A percentile compares a stretch with the other conserved stretches of the same genome.
phyloP scores from a whole-genome alignment of 2,113 vertebrate genomes.

The Patagioenas fasciata region DNA sequence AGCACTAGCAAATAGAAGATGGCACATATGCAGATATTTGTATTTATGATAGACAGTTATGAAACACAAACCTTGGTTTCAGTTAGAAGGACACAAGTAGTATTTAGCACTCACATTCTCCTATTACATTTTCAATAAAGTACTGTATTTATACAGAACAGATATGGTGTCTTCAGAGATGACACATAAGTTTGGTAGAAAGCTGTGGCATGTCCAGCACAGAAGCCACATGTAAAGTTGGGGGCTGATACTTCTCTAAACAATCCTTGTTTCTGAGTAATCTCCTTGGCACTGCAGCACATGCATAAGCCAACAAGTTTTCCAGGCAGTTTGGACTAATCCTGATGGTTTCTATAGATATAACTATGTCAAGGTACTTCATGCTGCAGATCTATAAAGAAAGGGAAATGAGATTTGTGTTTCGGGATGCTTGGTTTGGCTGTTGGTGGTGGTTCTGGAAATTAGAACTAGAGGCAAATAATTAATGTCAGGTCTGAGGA shows the following conservation, averaged over 20 bases:
- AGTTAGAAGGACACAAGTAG: background rate
- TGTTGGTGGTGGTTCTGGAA: background rate
- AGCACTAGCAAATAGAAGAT: background rate
- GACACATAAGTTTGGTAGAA: background rate
- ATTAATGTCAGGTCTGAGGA: background rate
- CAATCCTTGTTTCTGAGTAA: background rate
- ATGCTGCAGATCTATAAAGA: background rate
- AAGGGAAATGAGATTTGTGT: rapidly evolving
- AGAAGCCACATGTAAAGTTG: background rate
- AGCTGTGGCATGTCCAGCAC: rapidly evolving
- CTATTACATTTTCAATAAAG: background rate
- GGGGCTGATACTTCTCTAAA: background rate
- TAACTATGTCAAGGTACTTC: background rate
- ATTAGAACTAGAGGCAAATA: background rate
- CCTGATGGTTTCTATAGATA: background rate
- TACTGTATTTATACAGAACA: background rate
- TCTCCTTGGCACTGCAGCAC: background rate
- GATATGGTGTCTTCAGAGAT: background rate
- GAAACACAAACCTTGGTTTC: background rate
- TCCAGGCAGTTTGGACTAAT: background rate
- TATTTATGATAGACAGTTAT: background rate
- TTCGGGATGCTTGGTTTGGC: background rate
- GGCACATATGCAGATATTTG: background rate
- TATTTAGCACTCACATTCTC: background rate
- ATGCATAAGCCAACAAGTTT: background rate